Percentiles rank a stretch among this genome's conserved stretches.
Conservation (phyloP, 2,888 invertebrate genomes). For the Philhelius pedissequus region DNA sequence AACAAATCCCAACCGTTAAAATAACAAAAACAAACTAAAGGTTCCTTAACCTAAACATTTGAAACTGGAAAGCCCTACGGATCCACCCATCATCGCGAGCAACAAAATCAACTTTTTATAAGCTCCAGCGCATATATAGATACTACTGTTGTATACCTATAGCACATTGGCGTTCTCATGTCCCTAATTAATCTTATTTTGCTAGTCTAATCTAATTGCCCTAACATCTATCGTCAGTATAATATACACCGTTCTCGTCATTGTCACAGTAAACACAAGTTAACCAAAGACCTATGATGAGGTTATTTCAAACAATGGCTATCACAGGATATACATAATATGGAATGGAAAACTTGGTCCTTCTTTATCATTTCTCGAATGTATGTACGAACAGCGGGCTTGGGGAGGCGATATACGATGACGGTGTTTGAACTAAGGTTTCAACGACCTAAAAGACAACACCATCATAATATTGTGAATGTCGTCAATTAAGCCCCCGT, state of each 20-base stretch:
- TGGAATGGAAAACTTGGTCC: constrained; percentile 34
- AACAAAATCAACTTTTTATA: constrained; percentile 42
- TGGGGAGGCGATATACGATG: neutral
- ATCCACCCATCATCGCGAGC: neutral
- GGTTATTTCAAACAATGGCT: constrained; percentile 52
- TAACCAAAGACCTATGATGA: constrained; percentile 46
- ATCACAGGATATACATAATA: constrained; percentile 13
- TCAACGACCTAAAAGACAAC: constrained; percentile 45
- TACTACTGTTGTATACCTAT: too few species aligned
- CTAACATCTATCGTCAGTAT: constrained; percentile 55
- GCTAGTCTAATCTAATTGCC: constrained; percentile 56
- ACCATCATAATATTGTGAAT: constrained; percentile 59
- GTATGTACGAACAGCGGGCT: neutral
- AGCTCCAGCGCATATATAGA: too few species aligned
- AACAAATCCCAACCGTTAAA: neutral
- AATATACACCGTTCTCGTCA: constrained; percentile 13
- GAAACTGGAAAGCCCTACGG: neutral
- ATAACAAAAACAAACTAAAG: neutral
- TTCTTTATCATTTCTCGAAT: neutral
- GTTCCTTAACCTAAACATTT: neutral
- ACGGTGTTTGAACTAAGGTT: neutral
- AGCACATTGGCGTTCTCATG: constrained; percentile 16
- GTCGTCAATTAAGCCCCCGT: constrained; percentile 45
- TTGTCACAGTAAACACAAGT: constrained; percentile 19
- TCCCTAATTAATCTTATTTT: constrained; percentile 63